Percentiles rank a stretch among this genome's conserved stretches.
phyloP scores from a whole-genome alignment of 1,140 invertebrate genomes.

The Brachionus calyciflorus region DNA sequence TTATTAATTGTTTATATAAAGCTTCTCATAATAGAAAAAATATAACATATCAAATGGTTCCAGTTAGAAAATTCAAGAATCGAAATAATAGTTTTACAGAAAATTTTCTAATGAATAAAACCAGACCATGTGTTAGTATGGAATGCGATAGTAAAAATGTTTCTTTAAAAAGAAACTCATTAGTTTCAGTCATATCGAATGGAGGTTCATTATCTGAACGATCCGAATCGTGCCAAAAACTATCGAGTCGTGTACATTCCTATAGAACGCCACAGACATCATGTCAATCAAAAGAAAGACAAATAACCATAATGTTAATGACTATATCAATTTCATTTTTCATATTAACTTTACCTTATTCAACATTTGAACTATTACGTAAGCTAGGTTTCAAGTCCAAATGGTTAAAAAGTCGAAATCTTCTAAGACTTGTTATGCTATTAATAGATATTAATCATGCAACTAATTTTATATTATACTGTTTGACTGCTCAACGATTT shows the following conservation, averaged over 20 bases:
- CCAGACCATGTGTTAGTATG: too few relatives aligned
- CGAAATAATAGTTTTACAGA: neutral
- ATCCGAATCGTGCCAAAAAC: neutral
- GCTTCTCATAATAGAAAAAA: neutral
- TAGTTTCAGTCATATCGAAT: too few relatives aligned
- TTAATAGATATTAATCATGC: conserved; percentile 46
- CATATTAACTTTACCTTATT: conserved; percentile 30
- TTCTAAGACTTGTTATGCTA: conserved; percentile 1
- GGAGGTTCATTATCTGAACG: neutral
- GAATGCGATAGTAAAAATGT: too few relatives aligned
- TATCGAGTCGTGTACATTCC: neutral
- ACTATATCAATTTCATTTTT: conserved; percentile 41
- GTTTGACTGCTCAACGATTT: conserved; percentile 21
- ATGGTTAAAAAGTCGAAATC: conserved; percentile 1
- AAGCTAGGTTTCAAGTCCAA: conserved; percentile 19
- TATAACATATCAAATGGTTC: neutral
- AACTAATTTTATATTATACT: conserved; percentile 41
- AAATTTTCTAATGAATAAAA: neutral
- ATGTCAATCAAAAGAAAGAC: conserved; percentile 25
- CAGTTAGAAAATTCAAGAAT: neutral
- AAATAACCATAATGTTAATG: conserved; percentile 30
- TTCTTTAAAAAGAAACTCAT: too few relatives aligned
- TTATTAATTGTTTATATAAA: neutral
- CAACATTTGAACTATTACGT: neutral
- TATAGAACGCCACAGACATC: neutral